Evolutionary conservation across 2,797 vertebrate genomes (phyloP).

Genomic region (Phylloscopus collybita): DNA sequence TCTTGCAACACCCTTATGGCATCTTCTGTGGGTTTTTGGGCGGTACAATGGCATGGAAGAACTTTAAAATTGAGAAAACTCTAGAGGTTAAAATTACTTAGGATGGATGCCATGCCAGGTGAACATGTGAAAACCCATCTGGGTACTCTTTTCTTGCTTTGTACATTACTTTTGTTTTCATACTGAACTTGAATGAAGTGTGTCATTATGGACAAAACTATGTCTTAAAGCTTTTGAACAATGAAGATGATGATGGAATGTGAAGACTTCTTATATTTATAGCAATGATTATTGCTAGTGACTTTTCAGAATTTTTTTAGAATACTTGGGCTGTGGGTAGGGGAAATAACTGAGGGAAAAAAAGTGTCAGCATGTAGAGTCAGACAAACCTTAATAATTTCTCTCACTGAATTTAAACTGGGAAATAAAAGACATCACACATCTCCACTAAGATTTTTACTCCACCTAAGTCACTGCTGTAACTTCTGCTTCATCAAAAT

Average conservation of each 20-base stretch:
- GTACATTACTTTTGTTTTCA: not conserved
- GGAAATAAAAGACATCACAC: not conserved
- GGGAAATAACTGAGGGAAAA: not conserved
- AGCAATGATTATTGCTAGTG: not conserved
- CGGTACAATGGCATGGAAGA: not conserved
- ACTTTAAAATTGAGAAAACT: not conserved
- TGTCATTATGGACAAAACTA: not conserved
- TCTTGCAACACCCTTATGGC: not conserved
- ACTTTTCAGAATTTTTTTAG: not conserved
- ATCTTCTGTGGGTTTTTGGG: not conserved
- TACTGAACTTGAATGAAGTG: not conserved
- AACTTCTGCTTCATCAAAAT: not conserved
- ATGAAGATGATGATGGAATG: not conserved
- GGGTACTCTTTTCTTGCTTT: not conserved
- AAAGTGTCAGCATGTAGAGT: not conserved
- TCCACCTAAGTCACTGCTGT: not conserved
- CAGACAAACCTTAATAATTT: not conserved
- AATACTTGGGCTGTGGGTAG: not conserved
- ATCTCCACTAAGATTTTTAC: not conserved
- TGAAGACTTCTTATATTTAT: not conserved
- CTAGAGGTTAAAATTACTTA: not conserved
- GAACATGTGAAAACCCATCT: accelerated
- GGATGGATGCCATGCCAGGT: not conserved
- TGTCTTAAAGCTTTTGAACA: not conserved
- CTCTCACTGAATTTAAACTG: not conserved